Conservation (phyloP, 2,113 vertebrate species). For the Embiotoca jacksoni region DNA sequence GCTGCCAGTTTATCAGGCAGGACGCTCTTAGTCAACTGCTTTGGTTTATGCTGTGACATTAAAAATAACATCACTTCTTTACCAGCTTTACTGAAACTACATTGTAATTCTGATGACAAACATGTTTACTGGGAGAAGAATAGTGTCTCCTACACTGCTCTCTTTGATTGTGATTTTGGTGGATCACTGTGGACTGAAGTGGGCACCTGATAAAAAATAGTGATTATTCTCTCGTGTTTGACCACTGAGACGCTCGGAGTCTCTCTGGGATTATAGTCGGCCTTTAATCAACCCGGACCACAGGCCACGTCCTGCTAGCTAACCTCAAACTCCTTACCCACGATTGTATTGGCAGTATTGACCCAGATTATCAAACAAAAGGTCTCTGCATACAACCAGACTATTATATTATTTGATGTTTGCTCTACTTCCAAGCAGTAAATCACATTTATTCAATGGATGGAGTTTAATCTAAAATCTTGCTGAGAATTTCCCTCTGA, state of each 20-base stretch:
- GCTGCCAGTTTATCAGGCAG: conserved; percentile 14
- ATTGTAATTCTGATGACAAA: not conserved
- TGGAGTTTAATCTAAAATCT: conserved; percentile 1
- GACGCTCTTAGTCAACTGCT: conserved; percentile 5
- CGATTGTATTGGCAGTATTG: conserved; percentile 49
- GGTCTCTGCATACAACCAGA: conserved; percentile 15
- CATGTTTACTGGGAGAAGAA: conserved; percentile 8
- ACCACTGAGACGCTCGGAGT: conserved; percentile 30
- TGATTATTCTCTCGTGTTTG: conserved; percentile 27
- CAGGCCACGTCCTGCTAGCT: conserved; percentile 6
- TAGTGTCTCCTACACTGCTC: not conserved
- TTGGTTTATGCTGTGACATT: conserved; percentile 21
- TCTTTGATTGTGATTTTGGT: conserved; percentile 39
- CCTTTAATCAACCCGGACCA: conserved; percentile 55
- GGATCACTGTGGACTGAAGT: conserved; percentile 29
- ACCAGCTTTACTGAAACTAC: not conserved
- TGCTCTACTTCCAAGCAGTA: not conserved
- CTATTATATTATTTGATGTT: conserved; percentile 41
- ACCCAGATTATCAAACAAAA: conserved; percentile 34
- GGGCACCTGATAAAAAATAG: conserved; percentile 38
- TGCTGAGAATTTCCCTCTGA: too few species aligned
- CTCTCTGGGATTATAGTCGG: conserved; percentile 26
- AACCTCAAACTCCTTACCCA: not conserved
- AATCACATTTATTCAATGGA: conserved; percentile 28
- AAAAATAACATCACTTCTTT: not conserved